Conservation (phyloP, 2,797 vertebrate genomes). For the Syndactyla subalaris region DNA sequence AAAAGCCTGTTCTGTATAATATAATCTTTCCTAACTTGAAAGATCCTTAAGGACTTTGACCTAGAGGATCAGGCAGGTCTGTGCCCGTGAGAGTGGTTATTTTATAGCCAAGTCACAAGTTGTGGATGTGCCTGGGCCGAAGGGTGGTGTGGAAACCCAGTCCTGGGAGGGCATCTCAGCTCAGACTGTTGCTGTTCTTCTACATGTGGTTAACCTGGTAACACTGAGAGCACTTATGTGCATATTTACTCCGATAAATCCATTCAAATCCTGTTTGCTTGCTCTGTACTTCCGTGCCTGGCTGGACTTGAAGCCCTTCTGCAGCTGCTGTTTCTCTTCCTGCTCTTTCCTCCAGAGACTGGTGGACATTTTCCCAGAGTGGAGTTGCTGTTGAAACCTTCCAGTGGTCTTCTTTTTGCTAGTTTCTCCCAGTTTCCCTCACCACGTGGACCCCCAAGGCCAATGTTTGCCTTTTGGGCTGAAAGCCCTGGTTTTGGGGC, state of each 20-base stretch:
- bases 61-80: background rate
- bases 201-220: rapidly evolving
- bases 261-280: background rate
- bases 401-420: rapidly evolving
- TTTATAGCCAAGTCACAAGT: background rate
- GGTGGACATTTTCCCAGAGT: background rate
- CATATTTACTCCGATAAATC: background rate
- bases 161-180: background rate
- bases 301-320: background rate
- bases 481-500: rapidly evolving
- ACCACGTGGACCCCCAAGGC: rapidly evolving
- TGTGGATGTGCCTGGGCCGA: rapidly evolving
- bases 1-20: background rate
- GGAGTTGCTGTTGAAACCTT: background rate
- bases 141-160: rapidly evolving
- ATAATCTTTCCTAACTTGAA: background rate
- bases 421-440: background rate
- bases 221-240: rapidly evolving
- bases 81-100: background rate
- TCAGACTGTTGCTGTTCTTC: background rate
- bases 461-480: background rate
- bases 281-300: rapidly evolving
- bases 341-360: rapidly evolving
- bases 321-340: background rate
- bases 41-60: background rate